Evolutionary conservation across 2,113 vertebrate genomes (phyloP), one percentile per base, ranked within the genome.

Genomic region (Callipepla californica): DNA sequence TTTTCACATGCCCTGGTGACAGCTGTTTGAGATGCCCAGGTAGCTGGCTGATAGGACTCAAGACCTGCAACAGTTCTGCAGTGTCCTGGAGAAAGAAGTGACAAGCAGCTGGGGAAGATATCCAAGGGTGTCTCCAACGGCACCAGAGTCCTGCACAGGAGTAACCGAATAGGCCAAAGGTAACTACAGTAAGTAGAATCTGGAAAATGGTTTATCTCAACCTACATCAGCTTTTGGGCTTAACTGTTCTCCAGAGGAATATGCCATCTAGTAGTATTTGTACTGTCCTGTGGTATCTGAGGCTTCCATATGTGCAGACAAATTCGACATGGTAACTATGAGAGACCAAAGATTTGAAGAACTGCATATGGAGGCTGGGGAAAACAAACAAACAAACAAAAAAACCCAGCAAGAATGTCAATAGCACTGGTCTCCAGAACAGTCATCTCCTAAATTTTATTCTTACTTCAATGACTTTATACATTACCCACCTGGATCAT

Each of bases 271-370:
- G 16, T 28, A 17, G 8, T 77, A 59, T 66, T 40, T 65, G 76
- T 4, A 32, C n/a, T 21, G 23, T 74, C 26, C 20, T 58, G 15
- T 19, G 23, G 17, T 61, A 45, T 42, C 51, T 6, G 7, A 51
- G 51, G 30, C 4, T 25, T 30, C 38, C 11, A 1, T 22, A 40
- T 61, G 32, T n/a, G 53, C 26, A 55, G 40, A 23, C 17, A 69
- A n/a, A 15, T 11, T 8, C 0, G 0, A n/a, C 25, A 34, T 4
- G 40, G 30, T 26, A 76, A 21, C 26, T 28, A 15, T 7, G 45
- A 77, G 21, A 78, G 7, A 70, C 19, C 47, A 32, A 70, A 77
- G 61, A 12, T n/a, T 92, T 65, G 63, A 48, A 45, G 9, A 50
- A n/a, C 13, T 9, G 4, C n/a, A 61, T 44, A 25, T 51, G 59